A percentile compares a stretch with the other conserved stretches of the same genome.
Conservation (phyloP, 2,113 vertebrate species). For the Lynx canadensis region DNA sequence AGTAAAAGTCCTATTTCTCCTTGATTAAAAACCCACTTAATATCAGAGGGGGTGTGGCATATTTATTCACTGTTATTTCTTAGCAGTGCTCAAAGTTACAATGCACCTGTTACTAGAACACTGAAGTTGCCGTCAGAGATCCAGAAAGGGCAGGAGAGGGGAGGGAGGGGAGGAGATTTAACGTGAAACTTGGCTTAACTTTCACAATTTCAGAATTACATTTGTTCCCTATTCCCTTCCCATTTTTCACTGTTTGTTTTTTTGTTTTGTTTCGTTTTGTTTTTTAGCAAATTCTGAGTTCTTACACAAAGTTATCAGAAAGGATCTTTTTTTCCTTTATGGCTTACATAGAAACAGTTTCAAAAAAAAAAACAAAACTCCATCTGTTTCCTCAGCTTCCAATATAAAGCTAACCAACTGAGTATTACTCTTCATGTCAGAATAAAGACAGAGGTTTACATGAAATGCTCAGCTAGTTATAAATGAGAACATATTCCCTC, state of each 20-base stretch:
- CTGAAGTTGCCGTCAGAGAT: neutral
- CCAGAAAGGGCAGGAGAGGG: neutral
- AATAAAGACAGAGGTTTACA: neutral
- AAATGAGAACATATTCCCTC: neutral
- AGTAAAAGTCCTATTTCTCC: neutral
- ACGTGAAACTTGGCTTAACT: neutral
- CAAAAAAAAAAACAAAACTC: neutral
- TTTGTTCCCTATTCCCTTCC: neutral
- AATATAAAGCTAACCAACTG: neutral
- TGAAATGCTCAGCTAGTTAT: neutral
- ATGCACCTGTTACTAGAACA: constrained; percentile 48
- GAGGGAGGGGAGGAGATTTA: no score
- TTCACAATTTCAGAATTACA: neutral
- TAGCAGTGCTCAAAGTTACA: neutral
- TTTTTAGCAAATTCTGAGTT: neutral
- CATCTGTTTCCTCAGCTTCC: neutral
- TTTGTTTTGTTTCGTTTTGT: neutral
- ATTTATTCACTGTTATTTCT: neutral
- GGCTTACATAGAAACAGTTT: neutral
- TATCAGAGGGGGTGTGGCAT: neutral
- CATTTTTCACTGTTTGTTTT: neutral
- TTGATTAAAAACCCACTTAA: neutral
- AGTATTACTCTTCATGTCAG: fast-evolving
- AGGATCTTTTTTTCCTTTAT: neutral
- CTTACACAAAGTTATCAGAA: neutral